Evolutionary conservation across 2,797 vertebrate genomes (phyloP).

Genomic region (Geotrypetes seraphini): DNA sequence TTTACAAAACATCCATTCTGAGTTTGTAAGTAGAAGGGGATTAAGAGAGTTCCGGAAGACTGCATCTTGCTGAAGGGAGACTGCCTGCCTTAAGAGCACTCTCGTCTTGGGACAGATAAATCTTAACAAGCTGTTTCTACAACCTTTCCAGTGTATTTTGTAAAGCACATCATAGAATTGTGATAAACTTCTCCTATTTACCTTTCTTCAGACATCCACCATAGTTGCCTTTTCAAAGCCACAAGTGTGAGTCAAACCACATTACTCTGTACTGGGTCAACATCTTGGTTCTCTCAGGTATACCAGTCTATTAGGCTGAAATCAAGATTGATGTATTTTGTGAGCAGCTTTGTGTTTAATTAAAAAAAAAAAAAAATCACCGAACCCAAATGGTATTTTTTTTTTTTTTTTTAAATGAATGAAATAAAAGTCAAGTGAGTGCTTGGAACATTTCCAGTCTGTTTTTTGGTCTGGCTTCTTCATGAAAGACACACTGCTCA

Average conservation of each 20-base stretch:
- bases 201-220: constrained; percentile 2
- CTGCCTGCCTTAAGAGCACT: not conserved
- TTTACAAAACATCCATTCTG: constrained; percentile 29
- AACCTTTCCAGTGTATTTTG: too few species aligned
- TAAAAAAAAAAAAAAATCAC: constrained; percentile 17
- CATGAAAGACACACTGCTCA: too few species aligned
- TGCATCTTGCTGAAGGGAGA: constrained; percentile 6
- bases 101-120: not conserved
- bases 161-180: not conserved
- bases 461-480: too few species aligned
- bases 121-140: constrained; percentile 12
- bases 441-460: too few species aligned
- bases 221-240: constrained; percentile 9
- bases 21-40: constrained; percentile 17
- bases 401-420: constrained; percentile 43
- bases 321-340: constrained; percentile 20
- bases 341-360: constrained; percentile 17
- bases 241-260: constrained; percentile 4
- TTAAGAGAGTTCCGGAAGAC: constrained; percentile 24
- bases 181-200: constrained; percentile 6
- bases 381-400: constrained; percentile 37
- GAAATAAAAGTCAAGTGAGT: too few species aligned
- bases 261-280: constrained; percentile 18
- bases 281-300: constrained; percentile 18
- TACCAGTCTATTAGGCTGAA: constrained; percentile 7